These are phyloP conservation scores for Leptosomus discolor DNA, from an alignment of 2,113 vertebrate species.

Conservation along the genomic window DNA sequence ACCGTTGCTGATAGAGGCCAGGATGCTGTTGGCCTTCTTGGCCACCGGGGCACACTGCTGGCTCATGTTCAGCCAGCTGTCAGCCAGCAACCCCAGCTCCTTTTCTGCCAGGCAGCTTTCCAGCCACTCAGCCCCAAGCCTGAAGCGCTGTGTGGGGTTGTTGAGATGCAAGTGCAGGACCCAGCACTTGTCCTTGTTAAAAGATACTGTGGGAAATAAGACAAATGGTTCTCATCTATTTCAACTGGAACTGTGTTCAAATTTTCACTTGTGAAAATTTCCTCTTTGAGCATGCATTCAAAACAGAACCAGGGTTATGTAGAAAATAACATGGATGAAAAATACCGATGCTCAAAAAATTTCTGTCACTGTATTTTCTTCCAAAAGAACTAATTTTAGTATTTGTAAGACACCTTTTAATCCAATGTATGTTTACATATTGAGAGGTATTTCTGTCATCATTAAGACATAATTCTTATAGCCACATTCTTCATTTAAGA, in stretches of 20 bases:
- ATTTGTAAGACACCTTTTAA: neutral
- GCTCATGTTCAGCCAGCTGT: too few species aligned
- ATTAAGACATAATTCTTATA: neutral
- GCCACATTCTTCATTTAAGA: neutral
- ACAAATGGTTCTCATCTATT: accelerated
- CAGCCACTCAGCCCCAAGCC: too few species aligned
- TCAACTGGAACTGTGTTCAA: neutral
- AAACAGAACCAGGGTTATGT: neutral
- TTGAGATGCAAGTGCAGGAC: too few species aligned
- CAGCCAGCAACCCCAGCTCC: too few species aligned
- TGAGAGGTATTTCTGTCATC: neutral
- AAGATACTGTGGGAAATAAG: neutral
- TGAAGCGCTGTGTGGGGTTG: too few species aligned
- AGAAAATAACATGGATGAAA: neutral
- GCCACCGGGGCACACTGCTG: too few species aligned
- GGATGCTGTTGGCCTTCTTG: too few species aligned
- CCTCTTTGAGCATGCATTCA: neutral
- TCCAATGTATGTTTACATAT: neutral
- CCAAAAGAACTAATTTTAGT: neutral
- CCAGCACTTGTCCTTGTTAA: too few species aligned
- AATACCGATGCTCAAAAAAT: neutral
- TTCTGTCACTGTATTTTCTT: neutral
- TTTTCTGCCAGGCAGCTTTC: too few species aligned
- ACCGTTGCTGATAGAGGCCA: too few species aligned
- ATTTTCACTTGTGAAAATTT: neutral